These are phyloP conservation scores for Argyrosomus japonicus DNA, from an alignment of 2,113 vertebrate species.

Conservation along the genomic window DNA sequence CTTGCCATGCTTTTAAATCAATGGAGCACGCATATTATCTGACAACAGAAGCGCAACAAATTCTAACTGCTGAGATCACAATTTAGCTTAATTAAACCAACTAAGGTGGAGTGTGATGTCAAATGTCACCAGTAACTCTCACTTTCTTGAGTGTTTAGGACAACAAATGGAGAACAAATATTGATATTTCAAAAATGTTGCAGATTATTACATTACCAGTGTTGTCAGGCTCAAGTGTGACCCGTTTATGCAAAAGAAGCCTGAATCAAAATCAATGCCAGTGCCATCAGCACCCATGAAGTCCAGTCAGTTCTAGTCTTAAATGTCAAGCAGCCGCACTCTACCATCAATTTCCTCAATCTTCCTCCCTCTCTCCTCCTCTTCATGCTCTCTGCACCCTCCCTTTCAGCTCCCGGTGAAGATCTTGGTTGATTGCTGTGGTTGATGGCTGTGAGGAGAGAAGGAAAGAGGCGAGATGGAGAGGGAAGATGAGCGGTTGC, in stretches of 20 bases:
- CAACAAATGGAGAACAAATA: neutral
- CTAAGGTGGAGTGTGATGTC: neutral
- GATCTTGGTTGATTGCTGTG: slow-evolving; percentile 70
- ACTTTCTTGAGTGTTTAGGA: neutral
- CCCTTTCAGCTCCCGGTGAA: slow-evolving; percentile 44
- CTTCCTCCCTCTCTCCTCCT: slow-evolving; percentile 50
- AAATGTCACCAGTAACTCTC: neutral
- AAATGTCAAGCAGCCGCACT: slow-evolving; percentile 74
- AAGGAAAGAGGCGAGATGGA: slow-evolving; percentile 63
- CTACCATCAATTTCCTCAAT: slow-evolving; percentile 50
- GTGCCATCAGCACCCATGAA: slow-evolving; percentile 17
- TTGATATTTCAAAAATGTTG: neutral
- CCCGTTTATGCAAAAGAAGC: slow-evolving; percentile 9
- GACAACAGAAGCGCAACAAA: neutral
- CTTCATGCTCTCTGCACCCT: slow-evolving; percentile 38
- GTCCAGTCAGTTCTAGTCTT: slow-evolving; percentile 33
- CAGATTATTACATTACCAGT: slow-evolving; percentile 3
- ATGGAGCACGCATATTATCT: neutral
- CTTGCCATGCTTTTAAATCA: neutral
- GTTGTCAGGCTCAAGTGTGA: neutral
- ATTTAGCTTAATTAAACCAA: slow-evolving; percentile 19
- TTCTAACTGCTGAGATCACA: slow-evolving; percentile 4
- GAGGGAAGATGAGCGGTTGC: slow-evolving; percentile 69
- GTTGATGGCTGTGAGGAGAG: slow-evolving; percentile 61
- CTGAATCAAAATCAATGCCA: slow-evolving; percentile 22